Conservation (phyloP, 2,113 vertebrate species). For the Todiramphus saurophagus region DNA sequence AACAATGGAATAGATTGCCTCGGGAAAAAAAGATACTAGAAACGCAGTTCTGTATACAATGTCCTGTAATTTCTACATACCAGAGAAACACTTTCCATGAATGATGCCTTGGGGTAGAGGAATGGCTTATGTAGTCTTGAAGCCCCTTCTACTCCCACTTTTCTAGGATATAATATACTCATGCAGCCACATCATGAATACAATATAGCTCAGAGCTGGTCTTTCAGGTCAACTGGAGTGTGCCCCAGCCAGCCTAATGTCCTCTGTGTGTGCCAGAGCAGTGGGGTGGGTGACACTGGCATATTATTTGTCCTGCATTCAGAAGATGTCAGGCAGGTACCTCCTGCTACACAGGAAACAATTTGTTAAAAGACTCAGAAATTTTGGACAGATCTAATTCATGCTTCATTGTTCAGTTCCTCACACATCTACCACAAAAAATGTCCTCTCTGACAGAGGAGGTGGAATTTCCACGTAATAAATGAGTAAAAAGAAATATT, state of each 20-base stretch:
- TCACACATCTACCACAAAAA: neutral
- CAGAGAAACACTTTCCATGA: neutral
- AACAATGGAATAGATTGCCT: neutral
- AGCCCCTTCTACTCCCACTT: neutral
- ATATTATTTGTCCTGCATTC: neutral
- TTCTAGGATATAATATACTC: neutral
- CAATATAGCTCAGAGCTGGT: neutral
- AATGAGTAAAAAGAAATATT: neutral
- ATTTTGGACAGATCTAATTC: neutral
- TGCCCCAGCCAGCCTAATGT: fast-evolving
- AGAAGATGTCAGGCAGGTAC: neutral
- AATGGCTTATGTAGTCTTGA: neutral
- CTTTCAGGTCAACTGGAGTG: neutral
- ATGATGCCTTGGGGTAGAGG: neutral
- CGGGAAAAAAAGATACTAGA: neutral
- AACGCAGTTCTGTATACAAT: neutral
- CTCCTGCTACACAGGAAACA: neutral
- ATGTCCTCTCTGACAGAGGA: neutral
- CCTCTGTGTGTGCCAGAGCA: neutral
- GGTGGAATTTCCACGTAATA: neutral
- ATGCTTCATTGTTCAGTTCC: neutral
- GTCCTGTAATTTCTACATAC: neutral
- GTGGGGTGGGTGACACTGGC: neutral
- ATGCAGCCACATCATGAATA: neutral
- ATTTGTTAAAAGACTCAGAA: neutral